Base-by-base conservation (phyloP, 2,888 invertebrate genomes). In the Erebia palarica region DNA sequence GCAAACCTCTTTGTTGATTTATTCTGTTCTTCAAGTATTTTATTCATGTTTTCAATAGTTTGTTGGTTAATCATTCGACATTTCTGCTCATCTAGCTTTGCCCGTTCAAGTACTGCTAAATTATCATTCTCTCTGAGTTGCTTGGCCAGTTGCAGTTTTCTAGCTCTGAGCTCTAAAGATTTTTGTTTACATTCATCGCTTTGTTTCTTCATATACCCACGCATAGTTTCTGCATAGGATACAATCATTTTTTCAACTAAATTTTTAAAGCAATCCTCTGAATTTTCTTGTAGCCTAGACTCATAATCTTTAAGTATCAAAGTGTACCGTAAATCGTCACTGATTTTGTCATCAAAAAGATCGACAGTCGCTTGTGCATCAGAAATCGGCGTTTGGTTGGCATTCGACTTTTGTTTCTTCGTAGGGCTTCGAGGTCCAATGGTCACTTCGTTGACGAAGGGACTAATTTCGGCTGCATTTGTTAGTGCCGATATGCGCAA, bases 401-500 rank as follows among this genome's bases (percentile, higher is more conserved):
- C 69, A n/a, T 73, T 71, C 5, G 16, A n/a, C 53, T 77, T 75
- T 49, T 78, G 78, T 68, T 87, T 80, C 21, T 80, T 79, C 13
- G 75, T 51, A 11, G 83, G 82, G 67, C 82, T 86, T 14, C 85
- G 86, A 1, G 94, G 94, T 1, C 94, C 94, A 69, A 94, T 91
- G 0, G 95, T 95, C 1, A 93, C 93, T 83, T 93, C 90, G 75
- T 90, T 90, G 1, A 95, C 86, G 51, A 84, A 79, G 3, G 91
- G 89, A 73, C 94, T 94, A 42, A 95, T 91, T 79, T 88, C 87
- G 18, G 92, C 93, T 4, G 94, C 94, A 82, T 95, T 95, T 53
- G 90, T 92, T 36, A 96, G 82, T 7, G 94, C 95, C 3, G 95
- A 94, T 72, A 95, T 87, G 77, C 95, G 94, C 63, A 95, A 82